Percentiles rank a stretch among this genome's conserved stretches.
Evolutionary conservation across 92 coral and sea anemone genomes (phyloP).

Genomic region (Phenganax stokvisi): DNA sequence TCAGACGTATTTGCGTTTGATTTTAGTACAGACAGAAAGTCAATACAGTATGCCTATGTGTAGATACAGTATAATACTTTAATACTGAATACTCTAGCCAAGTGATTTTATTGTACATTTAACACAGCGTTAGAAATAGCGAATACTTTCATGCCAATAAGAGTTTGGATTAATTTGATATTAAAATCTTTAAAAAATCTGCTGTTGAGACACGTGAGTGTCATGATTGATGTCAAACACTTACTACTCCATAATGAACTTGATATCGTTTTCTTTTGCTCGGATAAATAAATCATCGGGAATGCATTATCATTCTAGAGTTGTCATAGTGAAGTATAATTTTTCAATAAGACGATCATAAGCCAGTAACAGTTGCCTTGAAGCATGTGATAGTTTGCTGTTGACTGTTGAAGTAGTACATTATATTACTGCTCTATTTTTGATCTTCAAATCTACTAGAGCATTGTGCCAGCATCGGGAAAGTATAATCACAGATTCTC

Average conservation of each 20-base stretch:
- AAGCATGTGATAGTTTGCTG: no score
- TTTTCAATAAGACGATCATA: no score
- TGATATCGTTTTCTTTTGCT: no score
- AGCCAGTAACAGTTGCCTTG: no score
- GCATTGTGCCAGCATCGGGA: not conserved
- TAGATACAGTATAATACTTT: conserved; percentile 20
- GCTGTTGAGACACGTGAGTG: no score
- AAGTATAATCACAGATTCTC: not conserved
- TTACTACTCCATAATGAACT: no score
- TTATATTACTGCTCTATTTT: no score
- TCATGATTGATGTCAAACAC: no score
- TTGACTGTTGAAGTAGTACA: no score
- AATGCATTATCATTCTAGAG: no score
- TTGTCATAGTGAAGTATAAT: no score
- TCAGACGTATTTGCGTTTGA: conserved; percentile 1
- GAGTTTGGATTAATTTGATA: not conserved
- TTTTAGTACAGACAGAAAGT: conserved; percentile 9
- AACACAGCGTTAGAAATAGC: not conserved
- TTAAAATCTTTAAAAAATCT: not conserved
- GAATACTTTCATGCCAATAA: not conserved
- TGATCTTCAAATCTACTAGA: not conserved
- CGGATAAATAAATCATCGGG: no score
- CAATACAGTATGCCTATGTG: conserved; percentile 14
- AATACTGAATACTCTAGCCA: not conserved
- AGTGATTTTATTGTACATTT: not conserved